A percentile compares a stretch with the other conserved stretches of the same genome.
These are phyloP conservation scores for Listronotus bonariensis DNA, from an alignment of 1,140 invertebrate species.

Conservation along the genomic window DNA sequence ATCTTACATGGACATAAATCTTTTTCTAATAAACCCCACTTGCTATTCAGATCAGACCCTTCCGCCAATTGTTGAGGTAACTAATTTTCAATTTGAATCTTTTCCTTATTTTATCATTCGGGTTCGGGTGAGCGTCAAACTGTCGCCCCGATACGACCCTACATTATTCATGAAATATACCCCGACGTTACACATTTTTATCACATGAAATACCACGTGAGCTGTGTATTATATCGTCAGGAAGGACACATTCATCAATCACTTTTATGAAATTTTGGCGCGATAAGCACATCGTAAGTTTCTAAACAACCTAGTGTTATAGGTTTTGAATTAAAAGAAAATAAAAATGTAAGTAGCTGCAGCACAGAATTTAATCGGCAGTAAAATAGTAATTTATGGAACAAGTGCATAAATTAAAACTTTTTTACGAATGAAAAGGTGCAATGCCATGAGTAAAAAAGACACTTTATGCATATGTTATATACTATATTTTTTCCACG, in stretches of 20 bases:
- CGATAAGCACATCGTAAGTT: conserved; percentile 24
- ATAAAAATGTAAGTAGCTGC: too few relatives aligned
- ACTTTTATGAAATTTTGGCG: conserved; percentile 35
- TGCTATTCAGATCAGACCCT: conserved; percentile 30
- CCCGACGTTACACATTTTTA: conserved; percentile 49
- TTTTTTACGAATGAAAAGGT: too few relatives aligned
- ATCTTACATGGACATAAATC: conserved; percentile 11
- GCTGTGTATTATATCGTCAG: conserved; percentile 37
- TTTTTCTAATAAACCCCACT: conserved; percentile 22
- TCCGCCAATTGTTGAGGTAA: conserved; percentile 46
- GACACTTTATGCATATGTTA: too few relatives aligned
- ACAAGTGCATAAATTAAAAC: too few relatives aligned
- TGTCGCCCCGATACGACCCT: conserved; percentile 47
- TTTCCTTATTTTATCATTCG: conserved; percentile 42
- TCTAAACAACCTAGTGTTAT: conserved; percentile 2
- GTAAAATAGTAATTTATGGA: too few relatives aligned
- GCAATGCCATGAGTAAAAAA: too few relatives aligned
- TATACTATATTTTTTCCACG: too few relatives aligned
- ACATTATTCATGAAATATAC: conserved; percentile 52
- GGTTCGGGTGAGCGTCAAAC: conserved; percentile 38
- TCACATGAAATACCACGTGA: conserved; percentile 43
- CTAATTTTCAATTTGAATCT: conserved; percentile 51
- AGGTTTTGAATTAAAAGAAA: too few relatives aligned
- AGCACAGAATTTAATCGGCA: too few relatives aligned
- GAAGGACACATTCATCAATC: conserved; percentile 38